phyloP scores from a whole-genome alignment of 2,113 vertebrate genomes.

The Excalfactoria chinensis region DNA sequence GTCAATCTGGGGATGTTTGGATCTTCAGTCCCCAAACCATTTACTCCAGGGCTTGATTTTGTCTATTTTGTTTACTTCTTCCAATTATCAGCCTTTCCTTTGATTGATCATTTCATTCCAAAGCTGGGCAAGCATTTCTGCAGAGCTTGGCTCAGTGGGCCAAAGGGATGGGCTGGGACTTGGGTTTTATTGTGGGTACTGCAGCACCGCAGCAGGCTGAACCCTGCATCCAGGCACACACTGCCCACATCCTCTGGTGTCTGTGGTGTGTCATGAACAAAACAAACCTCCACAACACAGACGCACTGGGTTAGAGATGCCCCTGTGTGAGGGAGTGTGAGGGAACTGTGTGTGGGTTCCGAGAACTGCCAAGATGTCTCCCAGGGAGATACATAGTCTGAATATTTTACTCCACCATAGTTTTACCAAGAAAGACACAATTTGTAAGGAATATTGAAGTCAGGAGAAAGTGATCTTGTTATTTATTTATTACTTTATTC shows the following conservation, averaged over 20 bases:
- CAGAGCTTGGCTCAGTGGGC: not conserved
- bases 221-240: accelerated
- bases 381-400: not conserved
- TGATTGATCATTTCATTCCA: accelerated
- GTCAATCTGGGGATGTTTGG: not conserved
- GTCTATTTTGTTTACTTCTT: not conserved
- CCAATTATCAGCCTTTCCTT: not conserved
- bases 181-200: not conserved
- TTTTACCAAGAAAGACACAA: not conserved
- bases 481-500: not conserved
- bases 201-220: not conserved
- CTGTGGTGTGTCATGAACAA: not conserved
- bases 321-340: not conserved
- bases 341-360: not conserved
- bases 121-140: not conserved
- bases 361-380: not conserved
- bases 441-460: not conserved
- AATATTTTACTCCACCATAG: not conserved
- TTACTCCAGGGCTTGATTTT: not conserved
- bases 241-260: not conserved
- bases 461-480: not conserved
- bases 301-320: not conserved
- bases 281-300: not conserved
- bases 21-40: not conserved
- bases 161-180: not conserved